Base-by-base conservation (phyloP, 30 jellyfish, hydroid and myxozoan species). In the Mastigias papua region DNA sequence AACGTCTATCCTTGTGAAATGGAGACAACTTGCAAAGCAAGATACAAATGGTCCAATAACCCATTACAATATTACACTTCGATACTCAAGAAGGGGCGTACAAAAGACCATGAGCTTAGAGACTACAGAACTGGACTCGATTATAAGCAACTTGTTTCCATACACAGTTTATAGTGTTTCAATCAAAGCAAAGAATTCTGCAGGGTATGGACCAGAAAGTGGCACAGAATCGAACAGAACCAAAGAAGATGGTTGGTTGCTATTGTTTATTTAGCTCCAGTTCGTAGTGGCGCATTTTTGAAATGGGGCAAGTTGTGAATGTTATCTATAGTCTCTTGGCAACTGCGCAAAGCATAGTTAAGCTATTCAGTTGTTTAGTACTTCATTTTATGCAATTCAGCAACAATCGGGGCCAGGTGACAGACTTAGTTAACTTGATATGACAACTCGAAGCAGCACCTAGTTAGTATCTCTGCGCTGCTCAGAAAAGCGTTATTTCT, bases 201-300 rank as follows among this genome's bases (percentile, higher is more conserved):
- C 86, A 9, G 96, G 96, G 30, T 26, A 33, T 34, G 96, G 96
- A 49, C 84, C 86, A 0, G 84, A 35, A 61, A 80, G 92, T 68
- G 63, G 17, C 16, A 42, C 21, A 26, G 28, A 13, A 21, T 35
- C 63, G 1, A 62, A 42, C 49, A 84, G 86, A 35, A 80, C 92
- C 0, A 23, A 25, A 7, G 90, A 79, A 48, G 97, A 73, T 65
- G 97, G 92, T 89, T 35, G 5, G 89, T 51, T 10, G 34, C 25
- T 42, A 54, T 54, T 46, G 60, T 46, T 46, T 46, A 46, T 6
- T 46, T 16, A 6, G 8, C 60, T 42, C 13, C 13, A 15, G 7
- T 42, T 15, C 13, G 54, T 0, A 0, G 13, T 4, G 13, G 13
- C 7, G 54, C 7, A 15, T 42, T 42, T 4, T 4, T 42, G 54